phyloP scores from a whole-genome alignment of 2,113 vertebrate genomes.

The Prunella himalayana region DNA sequence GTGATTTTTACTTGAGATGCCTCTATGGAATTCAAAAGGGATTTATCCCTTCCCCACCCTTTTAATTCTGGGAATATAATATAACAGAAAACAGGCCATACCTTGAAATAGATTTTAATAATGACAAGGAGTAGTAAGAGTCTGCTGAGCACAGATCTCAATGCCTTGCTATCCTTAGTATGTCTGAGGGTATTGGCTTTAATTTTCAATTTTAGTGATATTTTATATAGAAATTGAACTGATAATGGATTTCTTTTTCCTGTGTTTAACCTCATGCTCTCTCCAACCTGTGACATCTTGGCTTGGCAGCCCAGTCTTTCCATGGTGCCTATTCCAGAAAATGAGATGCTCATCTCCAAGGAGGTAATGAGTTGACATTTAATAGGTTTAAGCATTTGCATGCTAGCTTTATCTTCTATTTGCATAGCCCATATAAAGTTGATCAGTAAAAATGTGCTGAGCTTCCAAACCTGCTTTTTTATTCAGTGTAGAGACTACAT shows the following conservation, averaged over 20 bases:
- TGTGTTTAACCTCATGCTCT: neutral
- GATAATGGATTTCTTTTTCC: constrained; percentile 11
- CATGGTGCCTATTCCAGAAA: constrained; percentile 77
- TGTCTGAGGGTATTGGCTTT: neutral
- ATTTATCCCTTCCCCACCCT: neutral
- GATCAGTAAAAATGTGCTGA: neutral
- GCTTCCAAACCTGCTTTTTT: neutral
- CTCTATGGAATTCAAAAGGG: neutral
- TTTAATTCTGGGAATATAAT: neutral
- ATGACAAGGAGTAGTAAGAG: neutral
- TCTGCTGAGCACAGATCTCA: neutral
- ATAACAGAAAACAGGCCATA: neutral
- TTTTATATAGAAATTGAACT: neutral
- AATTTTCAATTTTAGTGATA: neutral
- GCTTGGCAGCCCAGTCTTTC: constrained; percentile 67
- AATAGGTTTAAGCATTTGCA: neutral
- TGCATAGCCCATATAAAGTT: neutral
- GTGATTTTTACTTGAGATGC: neutral
- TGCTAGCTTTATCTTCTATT: neutral
- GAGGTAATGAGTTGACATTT: constrained; percentile 64
- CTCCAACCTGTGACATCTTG: constrained; percentile 18
- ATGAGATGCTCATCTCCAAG: constrained; percentile 69
- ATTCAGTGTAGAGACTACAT: neutral
- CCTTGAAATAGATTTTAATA: neutral
- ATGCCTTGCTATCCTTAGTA: neutral